A percentile compares a stretch with the other conserved stretches of the same genome.
Evolutionary conservation across 2,888 invertebrate genomes (phyloP).

Genomic region (Elmis aenea): DNA sequence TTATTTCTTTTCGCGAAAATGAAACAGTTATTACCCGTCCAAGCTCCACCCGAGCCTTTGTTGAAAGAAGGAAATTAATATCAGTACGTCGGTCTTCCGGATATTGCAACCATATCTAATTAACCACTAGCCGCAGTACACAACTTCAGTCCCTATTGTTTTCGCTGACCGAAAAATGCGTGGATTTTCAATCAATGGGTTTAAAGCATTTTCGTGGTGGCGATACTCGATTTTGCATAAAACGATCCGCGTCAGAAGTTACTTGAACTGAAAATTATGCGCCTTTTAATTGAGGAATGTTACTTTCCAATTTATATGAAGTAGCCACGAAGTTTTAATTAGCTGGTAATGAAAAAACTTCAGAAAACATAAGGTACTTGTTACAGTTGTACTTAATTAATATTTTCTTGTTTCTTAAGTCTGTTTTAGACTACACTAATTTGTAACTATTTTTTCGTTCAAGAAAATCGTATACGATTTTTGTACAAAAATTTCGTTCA

Average conservation of each 20-base stretch:
- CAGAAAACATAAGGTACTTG: slow-evolving; percentile 8
- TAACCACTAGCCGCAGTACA: slow-evolving; percentile 9
- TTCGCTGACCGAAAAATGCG: slow-evolving; percentile 12
- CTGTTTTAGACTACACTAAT: too few relatives aligned
- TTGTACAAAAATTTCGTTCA: too few relatives aligned
- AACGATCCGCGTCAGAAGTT: too few relatives aligned
- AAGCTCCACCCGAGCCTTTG: too few relatives aligned
- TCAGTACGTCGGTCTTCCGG: slow-evolving; percentile 9
- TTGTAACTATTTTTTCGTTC: too few relatives aligned
- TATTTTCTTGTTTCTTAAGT: slow-evolving; percentile 13
- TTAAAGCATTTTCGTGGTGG: too few relatives aligned
- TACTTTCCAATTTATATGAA: slow-evolving; percentile 14
- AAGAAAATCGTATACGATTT: too few relatives aligned
- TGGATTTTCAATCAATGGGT: slow-evolving; percentile 6
- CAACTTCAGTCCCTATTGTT: too few relatives aligned
- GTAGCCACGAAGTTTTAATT: slow-evolving; percentile 19
- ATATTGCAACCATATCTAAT: slow-evolving; percentile 14
- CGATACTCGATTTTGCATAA: too few relatives aligned
- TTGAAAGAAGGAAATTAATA: too few relatives aligned
- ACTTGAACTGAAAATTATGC: slow-evolving; percentile 15
- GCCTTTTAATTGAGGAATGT: slow-evolving; percentile 20
- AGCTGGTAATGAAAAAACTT: slow-evolving; percentile 19
- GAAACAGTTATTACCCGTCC: too few relatives aligned
- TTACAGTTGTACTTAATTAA: slow-evolving; percentile 12
- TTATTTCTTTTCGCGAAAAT: too few relatives aligned